Base-by-base conservation (phyloP, 2,113 vertebrate species). In the Odontophorus gujanensis region DNA sequence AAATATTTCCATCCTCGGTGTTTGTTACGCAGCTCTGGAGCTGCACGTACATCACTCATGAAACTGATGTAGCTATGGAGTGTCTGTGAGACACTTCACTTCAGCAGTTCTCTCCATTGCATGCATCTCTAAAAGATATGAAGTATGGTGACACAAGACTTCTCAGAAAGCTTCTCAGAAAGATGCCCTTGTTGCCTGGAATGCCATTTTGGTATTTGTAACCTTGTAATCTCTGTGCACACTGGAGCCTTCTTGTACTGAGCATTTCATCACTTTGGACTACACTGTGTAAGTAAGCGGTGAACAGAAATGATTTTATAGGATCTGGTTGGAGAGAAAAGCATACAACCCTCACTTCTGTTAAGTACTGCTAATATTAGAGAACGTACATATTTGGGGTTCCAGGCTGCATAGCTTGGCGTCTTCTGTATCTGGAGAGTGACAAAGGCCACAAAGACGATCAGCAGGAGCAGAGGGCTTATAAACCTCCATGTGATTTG, bases 381-480 rank as follows among this genome's bases (percentile, higher is more conserved):
- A 45, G 5, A 66, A 97, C 98, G 73, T 98, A 99, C 99, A 0
- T 98, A 98, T 85, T 81, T 86, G 50, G 98, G 98, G 74, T 99
- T 97, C 99, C 99, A 99, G 77, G 98, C 86, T 15, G 71, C 57
- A 61, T 99, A 99, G 13, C 79, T 94, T 8, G 98, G 97, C 0
- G 96, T 81, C 17, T 68, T 83, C 92, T 97, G 91, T 48, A 90
- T 96, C 95, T 98, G 97, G 40, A 98, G 26, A 13, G 28, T 12
- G 32, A 99, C 47, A 13, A 98, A 99, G 13, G 98, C 97, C 80
- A 98, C 5, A 6, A 99, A 93, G 81, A 99, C 96, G 21, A 84
- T 82, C 42, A 98, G 47, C 68, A 99, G 97, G 97, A 99, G 92
- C 45, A 98, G 4, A 63, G 99, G 99, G 71, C 98, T 99, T 92